phyloP scores from a whole-genome alignment of 1,140 invertebrate genomes.

The Drosophila auraria region DNA sequence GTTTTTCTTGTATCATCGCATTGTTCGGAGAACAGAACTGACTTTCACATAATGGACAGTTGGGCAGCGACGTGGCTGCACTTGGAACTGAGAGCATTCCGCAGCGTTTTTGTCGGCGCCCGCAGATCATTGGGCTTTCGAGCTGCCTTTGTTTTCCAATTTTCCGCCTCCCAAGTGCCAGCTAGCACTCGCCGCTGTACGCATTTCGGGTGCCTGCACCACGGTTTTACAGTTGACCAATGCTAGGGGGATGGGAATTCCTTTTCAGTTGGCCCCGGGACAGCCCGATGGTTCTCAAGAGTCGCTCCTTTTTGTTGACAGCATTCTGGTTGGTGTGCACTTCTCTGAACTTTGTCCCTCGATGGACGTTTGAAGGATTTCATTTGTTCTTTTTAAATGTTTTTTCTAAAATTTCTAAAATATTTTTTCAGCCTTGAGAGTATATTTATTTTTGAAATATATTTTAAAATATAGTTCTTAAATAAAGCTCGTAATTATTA shows the following conservation, averaged over 20 bases:
- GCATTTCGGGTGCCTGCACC: constrained; percentile 13
- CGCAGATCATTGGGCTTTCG: constrained; percentile 34
- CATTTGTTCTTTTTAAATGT: neutral
- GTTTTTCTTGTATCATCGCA: constrained; percentile 57
- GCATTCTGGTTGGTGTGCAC: constrained; percentile 12
- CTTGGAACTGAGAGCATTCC: constrained; percentile 43
- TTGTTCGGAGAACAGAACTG: constrained; percentile 51
- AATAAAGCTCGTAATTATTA: neutral
- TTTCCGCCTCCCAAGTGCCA: constrained; percentile 34
- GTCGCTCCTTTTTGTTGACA: constrained; percentile 30
- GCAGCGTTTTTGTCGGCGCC: constrained; percentile 40
- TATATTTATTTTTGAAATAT: neutral
- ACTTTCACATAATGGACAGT: constrained; percentile 66
- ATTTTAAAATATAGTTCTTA: no score
- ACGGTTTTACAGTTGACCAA: constrained; percentile 36
- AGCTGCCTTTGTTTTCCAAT: constrained; percentile 41
- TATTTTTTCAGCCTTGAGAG: neutral
- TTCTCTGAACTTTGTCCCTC: constrained; percentile 20
- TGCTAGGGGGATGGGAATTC: constrained; percentile 10
- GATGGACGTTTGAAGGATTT: neutral
- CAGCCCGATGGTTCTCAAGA: neutral
- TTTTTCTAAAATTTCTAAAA: neutral
- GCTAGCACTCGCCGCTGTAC: constrained; percentile 2
- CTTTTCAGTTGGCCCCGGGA: constrained; percentile 7
- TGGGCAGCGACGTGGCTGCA: constrained; percentile 40